Percentiles rank a stretch among this genome's conserved stretches.
Evolutionary conservation across 2,113 vertebrate genomes (phyloP).

Genomic region (Gopherus evgoodei): DNA sequence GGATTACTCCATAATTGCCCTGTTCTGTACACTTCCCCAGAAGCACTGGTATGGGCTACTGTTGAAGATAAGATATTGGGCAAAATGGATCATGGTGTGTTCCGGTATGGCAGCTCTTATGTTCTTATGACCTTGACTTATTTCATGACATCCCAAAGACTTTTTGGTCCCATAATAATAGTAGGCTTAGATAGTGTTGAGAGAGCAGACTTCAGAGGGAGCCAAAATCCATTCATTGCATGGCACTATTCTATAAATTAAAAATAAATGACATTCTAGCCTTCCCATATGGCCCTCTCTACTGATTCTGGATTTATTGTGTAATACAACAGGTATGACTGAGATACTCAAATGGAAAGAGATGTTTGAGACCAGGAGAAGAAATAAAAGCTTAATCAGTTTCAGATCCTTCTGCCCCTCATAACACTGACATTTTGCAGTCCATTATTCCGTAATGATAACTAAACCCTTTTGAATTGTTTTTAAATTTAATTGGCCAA

Average conservation of each 20-base stretch:
- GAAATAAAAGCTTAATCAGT: background rate
- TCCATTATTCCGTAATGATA: background rate
- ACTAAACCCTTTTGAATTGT: background rate
- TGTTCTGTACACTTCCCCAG: background rate
- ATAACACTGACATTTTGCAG: background rate
- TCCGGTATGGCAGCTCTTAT: background rate
- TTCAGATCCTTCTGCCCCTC: background rate
- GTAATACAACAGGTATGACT: background rate
- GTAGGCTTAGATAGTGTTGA: background rate
- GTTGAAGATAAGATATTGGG: background rate
- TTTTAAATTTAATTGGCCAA: constrained; percentile 15
- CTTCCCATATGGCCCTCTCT: background rate
- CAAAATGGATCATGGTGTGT: background rate
- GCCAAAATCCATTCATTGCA: background rate
- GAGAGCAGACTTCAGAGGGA: background rate
- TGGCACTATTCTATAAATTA: background rate
- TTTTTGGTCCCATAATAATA: background rate
- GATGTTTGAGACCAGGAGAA: background rate
- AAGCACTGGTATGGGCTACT: background rate
- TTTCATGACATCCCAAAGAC: background rate
- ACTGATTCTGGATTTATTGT: background rate
- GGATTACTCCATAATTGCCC: background rate
- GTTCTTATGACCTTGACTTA: background rate
- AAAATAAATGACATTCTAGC: background rate
- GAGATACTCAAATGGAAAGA: background rate